These are phyloP conservation scores for Ctenosaura bakeri DNA, from an alignment of 2,797 vertebrate species.

Conservation along the genomic window DNA sequence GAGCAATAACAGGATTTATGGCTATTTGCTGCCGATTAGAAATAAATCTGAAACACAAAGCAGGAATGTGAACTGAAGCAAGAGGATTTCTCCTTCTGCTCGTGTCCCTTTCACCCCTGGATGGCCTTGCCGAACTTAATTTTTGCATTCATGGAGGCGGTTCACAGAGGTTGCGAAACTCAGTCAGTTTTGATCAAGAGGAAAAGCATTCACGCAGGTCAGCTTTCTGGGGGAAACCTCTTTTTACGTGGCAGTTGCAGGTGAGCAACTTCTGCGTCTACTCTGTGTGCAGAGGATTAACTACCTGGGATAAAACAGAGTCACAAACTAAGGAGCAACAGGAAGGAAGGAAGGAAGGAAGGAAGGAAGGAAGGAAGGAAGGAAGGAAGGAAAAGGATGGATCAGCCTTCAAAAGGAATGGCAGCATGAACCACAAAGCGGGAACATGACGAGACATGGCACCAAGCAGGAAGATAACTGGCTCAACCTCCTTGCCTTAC, in stretches of 20 bases:
- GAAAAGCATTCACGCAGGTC: rapidly evolving
- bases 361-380: background rate
- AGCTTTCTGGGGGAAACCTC: background rate
- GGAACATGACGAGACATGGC: background rate
- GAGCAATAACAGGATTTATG: slow-evolving; percentile 59
- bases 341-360: rapidly evolving
- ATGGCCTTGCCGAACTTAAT: slow-evolving; percentile 65
- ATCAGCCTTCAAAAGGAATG: rapidly evolving
- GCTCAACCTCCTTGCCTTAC: no score
- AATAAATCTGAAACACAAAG: background rate
- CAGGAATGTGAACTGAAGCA: slow-evolving; percentile 54
- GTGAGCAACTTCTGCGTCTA: background rate
- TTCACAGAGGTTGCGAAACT: slow-evolving; percentile 11
- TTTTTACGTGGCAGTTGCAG: no score
- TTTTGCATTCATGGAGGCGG: slow-evolving; percentile 50
- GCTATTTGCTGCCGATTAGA: slow-evolving; percentile 57
- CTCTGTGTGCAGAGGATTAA: rapidly evolving
- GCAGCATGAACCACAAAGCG: background rate
- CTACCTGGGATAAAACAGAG: rapidly evolving
- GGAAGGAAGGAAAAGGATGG: background rate
- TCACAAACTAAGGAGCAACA: rapidly evolving
- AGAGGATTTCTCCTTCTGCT: slow-evolving; percentile 34
- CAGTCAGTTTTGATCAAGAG: background rate
- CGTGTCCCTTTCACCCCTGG: slow-evolving; percentile 75
- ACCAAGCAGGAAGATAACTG: background rate